A percentile compares a stretch with the other conserved stretches of the same genome.
Conservation (phyloP, 2,888 invertebrate genomes). For the Dromius quadrimaculatus region DNA sequence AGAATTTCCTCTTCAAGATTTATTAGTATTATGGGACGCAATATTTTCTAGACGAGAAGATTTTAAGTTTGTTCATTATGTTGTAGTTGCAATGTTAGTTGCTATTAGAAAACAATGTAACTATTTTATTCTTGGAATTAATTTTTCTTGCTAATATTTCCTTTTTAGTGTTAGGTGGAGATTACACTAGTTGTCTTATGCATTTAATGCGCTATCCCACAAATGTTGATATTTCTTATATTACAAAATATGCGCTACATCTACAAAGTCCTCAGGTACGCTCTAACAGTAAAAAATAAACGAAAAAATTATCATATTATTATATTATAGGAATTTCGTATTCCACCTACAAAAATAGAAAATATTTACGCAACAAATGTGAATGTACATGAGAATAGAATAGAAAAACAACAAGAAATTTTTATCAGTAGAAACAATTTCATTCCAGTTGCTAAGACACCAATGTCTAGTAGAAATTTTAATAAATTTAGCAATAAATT, state of each 20-base stretch:
- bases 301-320: conserved; percentile 1
- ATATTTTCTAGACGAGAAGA: conserved; percentile 78
- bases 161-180: conserved; percentile 71
- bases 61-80: conserved; percentile 73
- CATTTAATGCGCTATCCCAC: conserved; percentile 78
- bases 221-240: conserved; percentile 72
- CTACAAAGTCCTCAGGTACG: conserved; percentile 66
- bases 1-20: conserved; percentile 83
- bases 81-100: conserved; percentile 83
- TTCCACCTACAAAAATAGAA: conserved; percentile 63
- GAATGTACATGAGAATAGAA: conserved; percentile 52
- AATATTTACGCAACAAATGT: conserved; percentile 61
- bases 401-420: conserved; percentile 29
- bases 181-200: conserved; percentile 75
- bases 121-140: conserved; percentile 59
- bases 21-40: conserved; percentile 86
- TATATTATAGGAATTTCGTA: conserved; percentile 51
- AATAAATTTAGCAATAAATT: conserved; percentile 23
- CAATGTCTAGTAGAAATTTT: background rate
- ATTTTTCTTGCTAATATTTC: background rate
- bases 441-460: conserved; percentile 12
- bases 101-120: conserved; percentile 78
- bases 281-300: conserved; percentile 32
- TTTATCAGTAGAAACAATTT: conserved; percentile 21
- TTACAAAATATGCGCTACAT: conserved; percentile 73